Evolutionary conservation across 2,888 invertebrate genomes (phyloP), one percentile per base, ranked within the genome.

Genomic region (Caradrina clavipalpis): DNA sequence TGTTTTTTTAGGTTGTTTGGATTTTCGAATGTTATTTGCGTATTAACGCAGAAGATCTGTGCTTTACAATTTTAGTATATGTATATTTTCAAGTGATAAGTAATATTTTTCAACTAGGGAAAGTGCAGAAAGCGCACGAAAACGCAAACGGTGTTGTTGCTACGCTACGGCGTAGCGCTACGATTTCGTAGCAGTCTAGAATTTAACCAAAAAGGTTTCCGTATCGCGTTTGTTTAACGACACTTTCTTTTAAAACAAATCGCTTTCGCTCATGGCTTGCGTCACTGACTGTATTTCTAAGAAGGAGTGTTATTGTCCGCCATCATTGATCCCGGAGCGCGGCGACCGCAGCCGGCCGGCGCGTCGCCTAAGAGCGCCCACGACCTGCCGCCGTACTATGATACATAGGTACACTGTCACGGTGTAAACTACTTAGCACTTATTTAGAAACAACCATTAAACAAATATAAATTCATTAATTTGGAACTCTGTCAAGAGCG

Each of bases 271-370:
- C 19, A 3, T 61, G 11, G 0, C 21, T 69, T 75, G 58, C 7
- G 1, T 13, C 73, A 45, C 19, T 7, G 60, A 19, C 61, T 15
- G 54, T 66, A 22, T 58, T 90, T 90, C 90, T 84, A 68, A 86
- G 90, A 90, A 90, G 73, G 71, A 67, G 67, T 78, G 60, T 49
- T 69, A 77, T 69, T 73, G 81, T 81, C 80, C 72, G 80, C 80
- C 76, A 68, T 84, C 81, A 88, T 86, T 83, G 83, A 86, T 85
- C 67, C n/a, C 35, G 31, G 49, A 58, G 66, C 10, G 63, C 54
- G 22, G 50, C 55, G 2, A 47, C 59, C 80, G 65, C 77, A 65
- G 58, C 50, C 53, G 22, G 13, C 15, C 61, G 63, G 15, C 42
- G 21, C 10, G 13, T 3, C 55, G 19, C 51, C 49, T 3, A 10